Percentiles rank a stretch among this genome's conserved stretches.
Evolutionary conservation across 2,888 invertebrate genomes (phyloP).

Genomic region (Ceriagrion tenellum): DNA sequence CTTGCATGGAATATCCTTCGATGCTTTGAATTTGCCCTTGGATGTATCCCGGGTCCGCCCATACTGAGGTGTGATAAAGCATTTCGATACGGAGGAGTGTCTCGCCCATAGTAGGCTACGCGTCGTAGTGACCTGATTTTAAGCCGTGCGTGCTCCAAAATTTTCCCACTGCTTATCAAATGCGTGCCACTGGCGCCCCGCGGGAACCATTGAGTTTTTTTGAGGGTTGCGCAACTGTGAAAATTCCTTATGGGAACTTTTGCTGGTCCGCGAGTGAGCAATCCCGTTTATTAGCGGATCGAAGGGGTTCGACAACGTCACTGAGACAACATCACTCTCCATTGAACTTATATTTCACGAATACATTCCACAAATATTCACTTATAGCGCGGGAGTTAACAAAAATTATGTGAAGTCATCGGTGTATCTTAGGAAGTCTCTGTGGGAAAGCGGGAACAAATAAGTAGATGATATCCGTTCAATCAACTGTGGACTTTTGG

Average conservation of each 20-base stretch:
- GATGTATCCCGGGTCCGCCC: neutral
- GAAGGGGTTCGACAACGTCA: no score
- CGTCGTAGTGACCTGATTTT: neutral
- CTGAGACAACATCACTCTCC: no score
- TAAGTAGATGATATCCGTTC: no score
- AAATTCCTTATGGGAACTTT: neutral
- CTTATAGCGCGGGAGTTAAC: no score
- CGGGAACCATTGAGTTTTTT: neutral
- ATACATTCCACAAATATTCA: no score
- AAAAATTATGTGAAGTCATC: no score
- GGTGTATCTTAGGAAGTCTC: no score
- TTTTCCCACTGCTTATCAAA: neutral
- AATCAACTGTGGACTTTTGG: no score
- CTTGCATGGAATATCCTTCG: neutral
- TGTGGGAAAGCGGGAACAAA: no score
- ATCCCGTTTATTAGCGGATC: no score
- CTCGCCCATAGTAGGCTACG: neutral
- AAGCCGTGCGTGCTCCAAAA: neutral
- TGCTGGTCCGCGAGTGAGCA: no score
- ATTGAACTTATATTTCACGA: no score
- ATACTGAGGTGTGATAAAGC: neutral
- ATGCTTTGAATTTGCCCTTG: neutral
- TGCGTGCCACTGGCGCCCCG: neutral
- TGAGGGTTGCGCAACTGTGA: neutral
- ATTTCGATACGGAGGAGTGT: neutral